phyloP scores from a whole-genome alignment of 2,888 invertebrate species.

The Hirtodrosophila histrioides region DNA sequence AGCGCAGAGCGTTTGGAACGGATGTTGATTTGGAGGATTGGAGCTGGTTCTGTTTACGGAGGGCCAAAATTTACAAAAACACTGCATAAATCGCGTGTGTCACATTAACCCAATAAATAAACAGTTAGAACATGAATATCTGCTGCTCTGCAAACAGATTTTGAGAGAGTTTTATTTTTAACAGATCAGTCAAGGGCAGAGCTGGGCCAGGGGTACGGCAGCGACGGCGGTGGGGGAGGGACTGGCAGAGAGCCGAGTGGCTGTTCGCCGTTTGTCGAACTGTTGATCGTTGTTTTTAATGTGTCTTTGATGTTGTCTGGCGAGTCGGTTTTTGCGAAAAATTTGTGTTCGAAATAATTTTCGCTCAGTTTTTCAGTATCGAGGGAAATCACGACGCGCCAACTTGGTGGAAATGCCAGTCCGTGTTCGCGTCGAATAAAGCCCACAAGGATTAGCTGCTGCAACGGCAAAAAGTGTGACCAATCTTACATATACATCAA shows the following conservation, averaged over 20 bases:
- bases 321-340: slow-evolving; percentile 60
- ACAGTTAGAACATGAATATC: slow-evolving; percentile 31
- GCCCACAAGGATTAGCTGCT: slow-evolving; percentile 59
- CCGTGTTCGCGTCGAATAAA: slow-evolving; percentile 43
- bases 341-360: slow-evolving; percentile 53
- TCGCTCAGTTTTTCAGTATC: slow-evolving; percentile 75
- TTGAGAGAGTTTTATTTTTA: slow-evolving; percentile 43
- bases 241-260: slow-evolving; percentile 42
- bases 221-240: background rate
- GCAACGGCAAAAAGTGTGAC: slow-evolving; percentile 54
- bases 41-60: slow-evolving; percentile 50
- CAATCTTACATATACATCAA: slow-evolving; percentile 22
- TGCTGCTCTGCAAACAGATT: slow-evolving; percentile 26
- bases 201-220: slow-evolving; percentile 17
- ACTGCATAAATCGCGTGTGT: slow-evolving; percentile 49
- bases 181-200: slow-evolving; percentile 64
- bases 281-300: slow-evolving; percentile 65
- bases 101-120: slow-evolving; percentile 80
- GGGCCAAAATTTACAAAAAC: slow-evolving; percentile 33
- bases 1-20: slow-evolving; percentile 30
- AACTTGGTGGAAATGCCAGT: slow-evolving; percentile 70
- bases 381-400: slow-evolving; percentile 75
- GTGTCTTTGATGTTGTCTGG: slow-evolving; percentile 70
- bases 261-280: slow-evolving; percentile 55
- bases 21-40: slow-evolving; percentile 17